Evolutionary conservation across 2,113 vertebrate species (phyloP), one percentile per base, ranked within the genome.

Genomic region (Orthonyx spaldingii): DNA sequence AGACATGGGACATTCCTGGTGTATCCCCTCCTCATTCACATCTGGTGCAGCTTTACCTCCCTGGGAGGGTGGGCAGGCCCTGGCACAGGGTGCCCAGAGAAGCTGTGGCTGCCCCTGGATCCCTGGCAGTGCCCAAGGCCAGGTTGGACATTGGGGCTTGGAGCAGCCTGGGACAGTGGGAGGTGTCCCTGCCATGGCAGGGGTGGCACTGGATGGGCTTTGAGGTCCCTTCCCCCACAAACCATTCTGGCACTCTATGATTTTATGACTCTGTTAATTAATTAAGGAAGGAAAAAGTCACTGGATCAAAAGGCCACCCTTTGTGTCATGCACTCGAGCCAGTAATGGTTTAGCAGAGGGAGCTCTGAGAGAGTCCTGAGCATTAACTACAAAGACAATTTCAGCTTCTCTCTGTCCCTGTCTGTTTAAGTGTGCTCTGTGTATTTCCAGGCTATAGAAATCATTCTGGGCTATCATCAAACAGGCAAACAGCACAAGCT

Each of bases 161-260:
- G 75, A 80, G 57, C 66, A 56, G 10, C 57, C 46, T 89, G 39
- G 60, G 24, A 17, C 26, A 30, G 53, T 66, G 69, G 16, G 0
- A 82, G 39, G 19, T 66, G 60, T 35, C 69, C 46, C 46, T 82
- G 69, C 7, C 44, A 22, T 21, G 46, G 69, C 39, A 26, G 52
- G 9, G 32, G 33, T 52, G 46, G 16, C 0, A n/a, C 4, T 14
- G 24, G 20, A 1, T 46, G 53, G 4, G 1, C 2, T 82, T 66
- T 30, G 3, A 30, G 2, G 7, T 44, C 5, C 13, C 4, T 75
- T 18, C 20, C 20, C 7, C 6, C 11, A 23, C 52, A n/a, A 30
- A 13, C 6, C 7, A 16, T n/a, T 26, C 6, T 68, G 30, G 1
- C 16, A 60, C 7, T 82, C 46, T n/a, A 3, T n/a, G 30, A n/a